A percentile compares a stretch with the other conserved stretches of the same genome.
phyloP scores from a whole-genome alignment of 2,113 vertebrate genomes.

The Hirundichthys speculiger region DNA sequence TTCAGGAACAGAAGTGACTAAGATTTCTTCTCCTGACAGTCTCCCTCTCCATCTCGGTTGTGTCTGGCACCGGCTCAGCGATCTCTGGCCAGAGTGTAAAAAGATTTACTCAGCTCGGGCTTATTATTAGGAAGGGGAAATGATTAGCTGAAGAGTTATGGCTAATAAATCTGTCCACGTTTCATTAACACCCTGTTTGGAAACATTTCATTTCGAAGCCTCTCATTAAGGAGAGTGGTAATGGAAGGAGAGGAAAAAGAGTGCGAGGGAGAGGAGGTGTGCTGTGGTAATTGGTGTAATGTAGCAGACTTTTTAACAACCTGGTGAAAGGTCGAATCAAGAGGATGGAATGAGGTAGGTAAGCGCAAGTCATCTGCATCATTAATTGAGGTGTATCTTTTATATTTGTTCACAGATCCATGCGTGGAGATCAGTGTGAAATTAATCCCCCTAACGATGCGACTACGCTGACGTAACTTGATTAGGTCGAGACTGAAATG shows the following conservation, averaged over 20 bases:
- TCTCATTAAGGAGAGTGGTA: constrained; percentile 71
- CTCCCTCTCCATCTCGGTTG: constrained; percentile 16
- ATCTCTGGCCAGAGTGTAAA: constrained; percentile 67
- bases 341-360: constrained; percentile 18
- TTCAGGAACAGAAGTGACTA: constrained; percentile 15
- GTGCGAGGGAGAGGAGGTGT: not conserved
- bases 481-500: constrained; percentile 50
- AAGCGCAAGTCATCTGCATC: constrained; percentile 43
- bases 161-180: constrained; percentile 76
- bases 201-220: constrained; percentile 67
- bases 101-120: constrained; percentile 72
- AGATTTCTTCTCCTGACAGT: constrained; percentile 7
- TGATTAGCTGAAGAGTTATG: constrained; percentile 76
- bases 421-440: constrained; percentile 38
- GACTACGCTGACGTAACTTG: constrained; percentile 40
- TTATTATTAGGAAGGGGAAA: constrained; percentile 76
- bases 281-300: constrained; percentile 52
- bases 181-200: constrained; percentile 78
- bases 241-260: constrained; percentile 12
- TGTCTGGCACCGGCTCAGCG: constrained; percentile 57
- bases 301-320: constrained; percentile 51
- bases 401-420: constrained; percentile 49
- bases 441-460: constrained; percentile 63
- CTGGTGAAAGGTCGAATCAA: constrained; percentile 55
- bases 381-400: constrained; percentile 61